phyloP scores from a whole-genome alignment of 1,140 invertebrate genomes.

The Phthorimaea operculella region DNA sequence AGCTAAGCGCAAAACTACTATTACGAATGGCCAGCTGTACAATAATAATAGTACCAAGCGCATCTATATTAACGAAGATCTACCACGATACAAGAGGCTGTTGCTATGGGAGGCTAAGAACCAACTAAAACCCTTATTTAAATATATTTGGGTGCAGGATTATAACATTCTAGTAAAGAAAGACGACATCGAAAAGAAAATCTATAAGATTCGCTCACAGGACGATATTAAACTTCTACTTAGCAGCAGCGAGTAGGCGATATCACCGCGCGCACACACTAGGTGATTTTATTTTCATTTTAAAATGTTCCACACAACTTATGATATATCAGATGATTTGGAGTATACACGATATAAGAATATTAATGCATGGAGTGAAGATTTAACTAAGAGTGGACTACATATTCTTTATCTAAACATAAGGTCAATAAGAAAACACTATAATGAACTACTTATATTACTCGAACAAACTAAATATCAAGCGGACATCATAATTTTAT shows the following conservation, averaged over 20 bases:
- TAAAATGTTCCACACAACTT: not conserved
- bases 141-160: constrained; percentile 10
- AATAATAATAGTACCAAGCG: constrained; percentile 2
- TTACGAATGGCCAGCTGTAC: constrained; percentile 6
- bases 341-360: not conserved
- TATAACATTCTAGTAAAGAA: constrained; percentile 9
- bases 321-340: not conserved
- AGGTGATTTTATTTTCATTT: not conserved
- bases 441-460: constrained; percentile 8
- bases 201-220: constrained; percentile 7
- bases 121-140: constrained; percentile 1
- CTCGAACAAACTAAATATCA: constrained; percentile 2
- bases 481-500: constrained; percentile 8
- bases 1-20: not conserved
- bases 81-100: not conserved
- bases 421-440: constrained; percentile 8
- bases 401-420: constrained; percentile 9
- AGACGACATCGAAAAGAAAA: constrained; percentile 7
- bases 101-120: constrained; percentile 7
- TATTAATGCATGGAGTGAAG: constrained; percentile 1
- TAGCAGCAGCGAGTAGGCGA: not conserved
- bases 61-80: constrained; percentile 7
- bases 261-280: not conserved
- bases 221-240: constrained; percentile 6
- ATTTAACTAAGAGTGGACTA: not conserved